Conservation (phyloP, 2,888 invertebrate species). For the Apotomis betuletana region DNA sequence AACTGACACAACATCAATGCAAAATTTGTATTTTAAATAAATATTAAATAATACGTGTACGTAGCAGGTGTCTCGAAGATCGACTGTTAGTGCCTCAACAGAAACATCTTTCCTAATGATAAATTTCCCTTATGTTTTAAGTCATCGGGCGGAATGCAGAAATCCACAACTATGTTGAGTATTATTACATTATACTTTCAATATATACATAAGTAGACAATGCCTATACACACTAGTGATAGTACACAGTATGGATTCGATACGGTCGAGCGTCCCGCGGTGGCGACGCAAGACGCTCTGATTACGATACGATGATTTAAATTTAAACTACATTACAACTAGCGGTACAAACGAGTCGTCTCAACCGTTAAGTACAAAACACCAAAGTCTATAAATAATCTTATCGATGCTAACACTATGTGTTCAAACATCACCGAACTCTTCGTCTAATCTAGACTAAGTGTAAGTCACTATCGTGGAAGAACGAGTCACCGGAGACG, state of each 20-base stretch:
- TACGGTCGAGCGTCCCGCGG: conserved; percentile 64
- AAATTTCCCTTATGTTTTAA: conserved; percentile 79
- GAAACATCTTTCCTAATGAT: conserved; percentile 71
- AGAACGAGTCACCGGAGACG: conserved; percentile 73
- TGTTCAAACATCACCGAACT: conserved; percentile 58
- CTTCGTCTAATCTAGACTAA: conserved; percentile 51
- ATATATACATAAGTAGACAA: conserved; percentile 82
- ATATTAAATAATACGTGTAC: conserved; percentile 56
- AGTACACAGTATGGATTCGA: conserved; percentile 74
- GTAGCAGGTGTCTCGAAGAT: conserved; percentile 62
- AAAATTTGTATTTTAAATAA: conserved; percentile 51
- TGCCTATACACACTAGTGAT: conserved; percentile 61
- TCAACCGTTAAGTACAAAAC: conserved; percentile 74
- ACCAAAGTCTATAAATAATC: conserved; percentile 56
- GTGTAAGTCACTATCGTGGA: conserved; percentile 66
- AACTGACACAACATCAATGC: conserved; percentile 63
- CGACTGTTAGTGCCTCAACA: conserved; percentile 61
- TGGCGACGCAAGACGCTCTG: conserved; percentile 63
- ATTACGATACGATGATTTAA: conserved; percentile 61
- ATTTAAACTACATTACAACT: conserved; percentile 68
- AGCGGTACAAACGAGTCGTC: conserved; percentile 74
- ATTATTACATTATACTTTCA: conserved; percentile 70
- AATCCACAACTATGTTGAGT: conserved; percentile 84
- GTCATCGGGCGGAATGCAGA: conserved; percentile 84
- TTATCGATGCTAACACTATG: conserved; percentile 69